Evolutionary conservation across 1,140 invertebrate species (phyloP).

Genomic region (Lasioglossum albipes): DNA sequence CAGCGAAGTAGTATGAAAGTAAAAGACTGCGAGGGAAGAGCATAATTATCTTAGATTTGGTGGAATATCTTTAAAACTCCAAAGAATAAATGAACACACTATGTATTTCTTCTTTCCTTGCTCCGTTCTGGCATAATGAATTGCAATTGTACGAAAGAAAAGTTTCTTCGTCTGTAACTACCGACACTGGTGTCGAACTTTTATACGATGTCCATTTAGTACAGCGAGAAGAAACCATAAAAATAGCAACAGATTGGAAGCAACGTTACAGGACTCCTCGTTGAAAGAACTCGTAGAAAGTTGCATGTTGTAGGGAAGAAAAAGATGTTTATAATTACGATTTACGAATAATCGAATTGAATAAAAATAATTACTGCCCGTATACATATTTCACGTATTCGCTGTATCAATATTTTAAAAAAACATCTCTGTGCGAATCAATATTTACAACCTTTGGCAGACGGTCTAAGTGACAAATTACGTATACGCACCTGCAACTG

Average conservation of each 20-base stretch:
- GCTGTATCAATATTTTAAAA: too few species aligned
- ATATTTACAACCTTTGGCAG: not conserved
- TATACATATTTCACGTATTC: too few species aligned
- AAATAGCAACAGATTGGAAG: constrained; percentile 1
- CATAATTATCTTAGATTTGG: not conserved
- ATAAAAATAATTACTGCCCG: too few species aligned
- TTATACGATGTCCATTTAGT: not conserved
- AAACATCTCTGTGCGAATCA: not conserved
- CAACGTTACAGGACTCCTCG: not conserved
- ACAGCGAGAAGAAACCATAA: not conserved
- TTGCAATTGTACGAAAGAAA: not conserved
- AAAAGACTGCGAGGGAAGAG: too few species aligned
- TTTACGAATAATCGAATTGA: too few species aligned
- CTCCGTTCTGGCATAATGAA: not conserved
- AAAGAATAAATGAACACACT: not conserved
- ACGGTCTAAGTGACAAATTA: not conserved
- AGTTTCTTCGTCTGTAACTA: not conserved
- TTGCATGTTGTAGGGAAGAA: not conserved
- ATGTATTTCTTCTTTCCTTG: not conserved
- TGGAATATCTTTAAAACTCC: not conserved
- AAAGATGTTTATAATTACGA: not conserved
- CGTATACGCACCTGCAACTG: not conserved
- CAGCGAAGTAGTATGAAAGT: too few species aligned
- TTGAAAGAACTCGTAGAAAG: not conserved
- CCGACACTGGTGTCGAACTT: not conserved